Evolutionary conservation across 53 echinoderm and acorn worm species (phyloP).

Genomic region (Temnopleurus reevesii): DNA sequence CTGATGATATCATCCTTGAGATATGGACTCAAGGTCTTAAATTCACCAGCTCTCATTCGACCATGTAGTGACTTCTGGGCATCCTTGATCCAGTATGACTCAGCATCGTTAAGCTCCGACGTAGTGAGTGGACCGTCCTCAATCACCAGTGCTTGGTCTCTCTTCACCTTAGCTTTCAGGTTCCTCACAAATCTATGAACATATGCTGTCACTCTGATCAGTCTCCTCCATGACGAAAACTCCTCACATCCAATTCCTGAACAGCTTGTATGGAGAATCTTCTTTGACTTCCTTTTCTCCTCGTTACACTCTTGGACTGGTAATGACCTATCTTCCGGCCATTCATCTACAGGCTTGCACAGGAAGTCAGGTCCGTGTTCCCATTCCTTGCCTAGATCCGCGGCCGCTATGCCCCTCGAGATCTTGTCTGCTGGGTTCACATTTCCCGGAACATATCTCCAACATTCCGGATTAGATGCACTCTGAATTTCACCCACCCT

Average conservation of each 20-base stretch:
- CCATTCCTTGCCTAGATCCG: too few species aligned
- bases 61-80: conserved; percentile 55
- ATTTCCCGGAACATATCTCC: too few species aligned
- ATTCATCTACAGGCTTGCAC: too few species aligned
- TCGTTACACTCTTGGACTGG: too few species aligned
- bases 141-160: too few species aligned
- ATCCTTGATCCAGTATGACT: not conserved
- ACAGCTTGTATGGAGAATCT: conserved; percentile 32
- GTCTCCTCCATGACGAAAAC: conserved; percentile 62
- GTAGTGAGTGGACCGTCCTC: conserved; percentile 39
- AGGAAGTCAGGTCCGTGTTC: too few species aligned
- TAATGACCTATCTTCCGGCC: too few species aligned
- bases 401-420: too few species aligned
- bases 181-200: conserved; percentile 59
- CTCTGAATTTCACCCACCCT: too few species aligned
- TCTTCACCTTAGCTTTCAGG: conserved; percentile 47
- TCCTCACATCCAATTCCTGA: conserved; percentile 49
- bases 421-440: too few species aligned
- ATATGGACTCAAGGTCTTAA: conserved; percentile 56
- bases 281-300: conserved; percentile 48
- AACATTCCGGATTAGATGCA: too few species aligned
- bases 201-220: conserved; percentile 64
- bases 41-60: conserved; percentile 18
- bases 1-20: conserved; percentile 29
- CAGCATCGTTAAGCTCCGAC: not conserved